Base-by-base conservation (phyloP, 2,888 invertebrate genomes). In the Chrysodeixis includens region DNA sequence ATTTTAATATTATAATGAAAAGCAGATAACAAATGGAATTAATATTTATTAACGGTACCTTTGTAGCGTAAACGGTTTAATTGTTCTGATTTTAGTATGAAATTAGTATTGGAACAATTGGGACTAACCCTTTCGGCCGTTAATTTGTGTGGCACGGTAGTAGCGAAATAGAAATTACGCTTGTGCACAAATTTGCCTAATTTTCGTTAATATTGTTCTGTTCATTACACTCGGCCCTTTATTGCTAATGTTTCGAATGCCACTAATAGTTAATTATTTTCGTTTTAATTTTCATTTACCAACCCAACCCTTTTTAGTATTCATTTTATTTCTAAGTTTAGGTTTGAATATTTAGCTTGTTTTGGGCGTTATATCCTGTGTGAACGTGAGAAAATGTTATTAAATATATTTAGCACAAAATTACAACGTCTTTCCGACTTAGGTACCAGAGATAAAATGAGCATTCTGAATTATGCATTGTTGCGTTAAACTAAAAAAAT, bases 171-270 rank as follows among this genome's bases (percentile, higher is more conserved):
- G 88, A 89, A 89, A 89, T 88, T 86, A 85, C 83, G 81, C 77
- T 78, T 76, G 83, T 83, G 84, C 83, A 86, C 84, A 86, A 89
- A 88, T 91, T 87, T 81, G 83, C 83, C 82, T 87, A 87, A 88
- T 89, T 88, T 86, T 79, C 83, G 82, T 85, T 86, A 88, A 86
- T 87, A 86, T 86, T 79, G 84, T 83, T 86, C 83, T 88, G 87
- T 88, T 85, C 84, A 87, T 88, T 87, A 88, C 81, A 81, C 80
- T 77, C 70, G 74, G 76, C 78, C 84, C 79, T 86, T 87, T 86
- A 87, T 86, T 86, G 80, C 82, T 77, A 78, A 83, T 83, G 81
- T 84, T 87, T 81, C 74, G 78, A 83, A 83, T 77, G 82, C 83
- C 84, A 86, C 84, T 87, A 86, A 84, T 83, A 84, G 84, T 86